These are phyloP conservation scores for Axinella damicornis DNA, from an alignment of 37 sponge, comb jelly and placozoan genomes.

Conservation along the genomic window DNA sequence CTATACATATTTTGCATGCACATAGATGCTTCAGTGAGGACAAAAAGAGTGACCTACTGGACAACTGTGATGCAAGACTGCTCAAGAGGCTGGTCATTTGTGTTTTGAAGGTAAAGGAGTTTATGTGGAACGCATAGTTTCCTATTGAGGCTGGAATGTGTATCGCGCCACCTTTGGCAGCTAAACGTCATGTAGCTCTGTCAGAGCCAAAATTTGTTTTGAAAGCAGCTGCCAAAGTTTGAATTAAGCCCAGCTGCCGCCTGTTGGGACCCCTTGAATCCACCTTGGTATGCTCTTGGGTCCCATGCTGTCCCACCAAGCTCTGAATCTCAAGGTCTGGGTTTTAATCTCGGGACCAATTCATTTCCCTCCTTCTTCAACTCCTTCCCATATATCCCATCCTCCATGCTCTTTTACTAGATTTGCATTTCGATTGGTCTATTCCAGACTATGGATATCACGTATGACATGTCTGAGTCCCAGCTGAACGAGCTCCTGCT, in stretches of 20 bases:
- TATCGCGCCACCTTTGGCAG: too few relatives aligned
- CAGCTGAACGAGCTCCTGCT: neutral
- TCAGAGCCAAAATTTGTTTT: too few relatives aligned
- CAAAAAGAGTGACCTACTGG: conserved; percentile 5
- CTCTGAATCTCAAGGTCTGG: too few relatives aligned
- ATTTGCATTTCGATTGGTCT: neutral
- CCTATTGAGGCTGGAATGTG: neutral
- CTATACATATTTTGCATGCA: too few relatives aligned
- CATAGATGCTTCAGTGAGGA: neutral
- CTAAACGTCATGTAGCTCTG: too few relatives aligned
- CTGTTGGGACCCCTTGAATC: too few relatives aligned
- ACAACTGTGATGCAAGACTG: neutral
- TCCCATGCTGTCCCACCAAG: neutral
- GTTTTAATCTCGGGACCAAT: too few relatives aligned
- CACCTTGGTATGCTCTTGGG: too few relatives aligned
- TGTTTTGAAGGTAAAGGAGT: conserved; percentile 2
- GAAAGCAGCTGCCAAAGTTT: too few relatives aligned
- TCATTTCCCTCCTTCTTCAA: neutral
- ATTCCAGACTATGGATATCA: conserved; percentile 24
- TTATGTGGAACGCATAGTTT: neutral
- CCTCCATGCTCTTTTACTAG: neutral
- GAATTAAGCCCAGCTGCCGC: too few relatives aligned
- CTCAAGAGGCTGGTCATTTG: conserved; percentile 44
- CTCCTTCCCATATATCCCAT: neutral
- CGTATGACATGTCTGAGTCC: conserved; percentile 42